These are phyloP conservation scores for Symphodus melops DNA, from an alignment of 2,113 vertebrate species.

Conservation along the genomic window DNA sequence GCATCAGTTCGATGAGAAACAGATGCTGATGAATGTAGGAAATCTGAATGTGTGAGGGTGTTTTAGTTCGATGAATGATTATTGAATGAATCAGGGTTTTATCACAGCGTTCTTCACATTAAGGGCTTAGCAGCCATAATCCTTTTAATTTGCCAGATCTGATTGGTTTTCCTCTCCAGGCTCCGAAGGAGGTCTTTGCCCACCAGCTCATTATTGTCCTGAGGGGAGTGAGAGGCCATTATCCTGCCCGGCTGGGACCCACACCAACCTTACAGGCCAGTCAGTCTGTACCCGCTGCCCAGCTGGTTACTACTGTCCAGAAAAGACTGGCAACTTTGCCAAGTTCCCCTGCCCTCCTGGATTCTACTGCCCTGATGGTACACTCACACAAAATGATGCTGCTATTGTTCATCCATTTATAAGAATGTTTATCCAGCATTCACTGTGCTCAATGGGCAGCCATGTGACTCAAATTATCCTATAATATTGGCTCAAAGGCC, in stretches of 20 bases:
- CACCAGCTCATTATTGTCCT: slow-evolving; percentile 89
- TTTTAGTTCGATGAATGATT: slow-evolving; percentile 49
- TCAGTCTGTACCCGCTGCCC: slow-evolving; percentile 86
- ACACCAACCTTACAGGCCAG: slow-evolving; percentile 88
- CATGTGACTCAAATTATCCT: too few relatives aligned
- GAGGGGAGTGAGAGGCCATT: slow-evolving; percentile 80
- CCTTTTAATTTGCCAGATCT: slow-evolving; percentile 42
- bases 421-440: too few relatives aligned
- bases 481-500: too few relatives aligned
- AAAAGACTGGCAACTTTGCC: slow-evolving; percentile 84
- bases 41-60: slow-evolving; percentile 37
- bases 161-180: slow-evolving; percentile 64
- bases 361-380: slow-evolving; percentile 95
- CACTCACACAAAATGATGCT: slow-evolving; percentile 14
- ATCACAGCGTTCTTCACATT: slow-evolving; percentile 42
- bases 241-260: slow-evolving; percentile 90
- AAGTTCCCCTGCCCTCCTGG: slow-evolving; percentile 87
- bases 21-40: slow-evolving; percentile 49
- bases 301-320: slow-evolving; percentile 91
- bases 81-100: slow-evolving; percentile 57
- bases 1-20: slow-evolving; percentile 31
- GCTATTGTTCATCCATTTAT: not conserved
- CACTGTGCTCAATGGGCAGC: too few relatives aligned
- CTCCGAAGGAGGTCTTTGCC: slow-evolving; percentile 84
- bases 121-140: slow-evolving; percentile 49